Evolutionary conservation across 2,797 vertebrate species (phyloP).

Genomic region (Poeciliopsis paucimaculata): DNA sequence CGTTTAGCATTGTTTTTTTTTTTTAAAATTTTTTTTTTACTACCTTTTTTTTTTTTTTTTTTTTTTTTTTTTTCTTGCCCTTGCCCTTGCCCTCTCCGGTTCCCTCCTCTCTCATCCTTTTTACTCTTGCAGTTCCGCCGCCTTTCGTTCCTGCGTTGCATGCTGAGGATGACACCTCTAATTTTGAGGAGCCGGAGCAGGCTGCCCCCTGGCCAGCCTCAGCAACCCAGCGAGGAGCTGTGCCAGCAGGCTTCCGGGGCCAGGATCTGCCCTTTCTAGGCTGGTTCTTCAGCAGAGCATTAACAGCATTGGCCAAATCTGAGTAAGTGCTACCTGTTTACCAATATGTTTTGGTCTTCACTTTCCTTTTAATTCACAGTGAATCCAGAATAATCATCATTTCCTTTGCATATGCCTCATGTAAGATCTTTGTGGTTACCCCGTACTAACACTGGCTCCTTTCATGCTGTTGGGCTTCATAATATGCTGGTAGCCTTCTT

Average conservation of each 20-base stretch:
- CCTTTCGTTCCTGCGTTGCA: conserved; percentile 97
- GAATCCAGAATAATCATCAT: conserved; percentile 25
- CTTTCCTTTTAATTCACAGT: conserved; percentile 4
- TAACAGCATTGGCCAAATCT: conserved; percentile 89
- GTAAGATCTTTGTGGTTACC: conserved; percentile 50
- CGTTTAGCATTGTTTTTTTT: too few species aligned
- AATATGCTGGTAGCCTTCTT: conserved; percentile 64
- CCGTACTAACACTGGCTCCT: conserved; percentile 52
- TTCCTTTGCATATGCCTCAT: conserved; percentile 44
- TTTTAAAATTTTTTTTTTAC: too few species aligned
- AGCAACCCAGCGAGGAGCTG: conserved; percentile 89
- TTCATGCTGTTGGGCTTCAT: conserved; percentile 40
- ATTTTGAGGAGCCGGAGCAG: conserved; percentile 98
- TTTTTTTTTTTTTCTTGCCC: conserved; percentile 64
- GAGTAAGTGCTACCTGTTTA: conserved; percentile 90
- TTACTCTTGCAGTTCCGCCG: conserved; percentile 88
- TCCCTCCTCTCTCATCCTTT: conserved; percentile 68
- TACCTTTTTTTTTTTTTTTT: conserved; percentile 24
- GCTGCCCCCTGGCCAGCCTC: conserved; percentile 87
- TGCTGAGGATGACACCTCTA: conserved; percentile 99
- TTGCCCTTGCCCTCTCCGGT: conserved; percentile 80
- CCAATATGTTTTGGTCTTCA: conserved; percentile 8
- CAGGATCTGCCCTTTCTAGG: conserved; percentile 97
- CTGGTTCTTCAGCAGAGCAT: conserved; percentile 96
- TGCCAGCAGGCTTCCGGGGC: conserved; percentile 89